Evolutionary conservation across 2,888 invertebrate genomes (phyloP).

Genomic region (Listrodromus nycthemerus): DNA sequence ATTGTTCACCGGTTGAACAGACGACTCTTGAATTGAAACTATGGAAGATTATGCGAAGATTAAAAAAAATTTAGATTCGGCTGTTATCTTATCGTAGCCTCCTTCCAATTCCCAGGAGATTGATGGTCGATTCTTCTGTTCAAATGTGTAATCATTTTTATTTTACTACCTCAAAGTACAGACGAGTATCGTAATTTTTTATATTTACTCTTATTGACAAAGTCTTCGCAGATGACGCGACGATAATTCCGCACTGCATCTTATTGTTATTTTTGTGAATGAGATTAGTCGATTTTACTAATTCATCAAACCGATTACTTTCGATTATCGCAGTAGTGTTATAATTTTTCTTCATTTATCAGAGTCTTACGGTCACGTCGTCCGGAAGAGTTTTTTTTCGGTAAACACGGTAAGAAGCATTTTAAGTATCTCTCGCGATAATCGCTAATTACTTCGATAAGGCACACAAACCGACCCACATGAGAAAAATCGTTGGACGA

Average conservation of each 20-base stretch:
- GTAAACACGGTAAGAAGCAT: constrained; percentile 16
- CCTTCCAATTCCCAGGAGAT: not conserved
- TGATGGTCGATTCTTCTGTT: not conserved
- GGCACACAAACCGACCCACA: not conserved
- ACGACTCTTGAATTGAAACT: constrained; percentile 7
- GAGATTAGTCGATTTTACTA: not conserved
- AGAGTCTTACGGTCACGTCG: constrained; percentile 68
- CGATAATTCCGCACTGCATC: constrained; percentile 24
- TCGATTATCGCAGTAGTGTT: not conserved
- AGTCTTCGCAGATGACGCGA: constrained; percentile 70
- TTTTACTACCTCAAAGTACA: constrained; percentile 40
- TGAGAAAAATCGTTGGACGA: not conserved
- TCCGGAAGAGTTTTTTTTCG: constrained; percentile 72
- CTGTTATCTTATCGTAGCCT: constrained; percentile 24
- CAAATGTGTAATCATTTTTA: not conserved
- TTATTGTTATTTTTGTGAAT: not conserved
- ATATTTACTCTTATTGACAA: constrained; percentile 22
- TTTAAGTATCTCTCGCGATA: constrained; percentile 17
- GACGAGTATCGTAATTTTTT: constrained; percentile 13
- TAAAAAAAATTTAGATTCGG: constrained; percentile 10
- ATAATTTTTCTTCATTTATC: not conserved
- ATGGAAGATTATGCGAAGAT: not conserved
- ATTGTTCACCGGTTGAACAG: not conserved
- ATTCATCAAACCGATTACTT: not conserved
- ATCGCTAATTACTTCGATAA: constrained; percentile 8